Base-by-base conservation (phyloP, 1,140 invertebrate genomes). In the Drosophila bifasciata region DNA sequence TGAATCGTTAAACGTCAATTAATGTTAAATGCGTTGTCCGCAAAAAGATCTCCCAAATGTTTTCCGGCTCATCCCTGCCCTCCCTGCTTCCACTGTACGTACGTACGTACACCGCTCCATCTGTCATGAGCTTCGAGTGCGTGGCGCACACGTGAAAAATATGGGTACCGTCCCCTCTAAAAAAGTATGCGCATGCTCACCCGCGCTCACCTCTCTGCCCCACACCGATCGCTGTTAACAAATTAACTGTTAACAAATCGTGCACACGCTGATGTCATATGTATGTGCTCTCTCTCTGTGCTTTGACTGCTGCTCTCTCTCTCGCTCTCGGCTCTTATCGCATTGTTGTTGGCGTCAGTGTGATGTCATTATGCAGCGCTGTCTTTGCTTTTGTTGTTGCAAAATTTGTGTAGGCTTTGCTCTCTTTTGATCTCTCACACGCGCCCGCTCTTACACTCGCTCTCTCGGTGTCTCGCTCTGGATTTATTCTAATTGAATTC, bases 191-290 rank as follows among this genome's bases (percentile, higher is more conserved):
- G 58, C 58, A 19, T 52, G 36, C 48, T 13, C 46, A 7, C 17
- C 40, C 39, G 51, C 59, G 40, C 23, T 19, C 39, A 39, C 15
- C 9, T n/a, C 15, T 8, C 44, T 9, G 3, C n/a, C 52, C 25
- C 48, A 19, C 44, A 8, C 19, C 13, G 83, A 76, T 81, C 83
- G 66, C 68, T 75, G 59, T 66, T 57, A 36, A 36, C 32, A 36
- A 36, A 36, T 78, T 88, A 88, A 88, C 83, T 86, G 83, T 86
- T 88, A 86, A 88, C 83, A 79, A 86, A 86, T 88, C 83, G 83
- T 86, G 83, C 78, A 88, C 83, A 88, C 78, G 83, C 83, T 86
- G 83, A 86, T 86, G 83, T 86, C 83, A 86, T 88, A 84, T 64
- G 3, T n/a, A n/a, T n/a, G 44, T 32, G 13, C 64, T 45, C 8